Percentiles rank a stretch among this genome's conserved stretches.
phyloP scores from a whole-genome alignment of 2,113 vertebrate genomes.

The Psophia crepitans region DNA sequence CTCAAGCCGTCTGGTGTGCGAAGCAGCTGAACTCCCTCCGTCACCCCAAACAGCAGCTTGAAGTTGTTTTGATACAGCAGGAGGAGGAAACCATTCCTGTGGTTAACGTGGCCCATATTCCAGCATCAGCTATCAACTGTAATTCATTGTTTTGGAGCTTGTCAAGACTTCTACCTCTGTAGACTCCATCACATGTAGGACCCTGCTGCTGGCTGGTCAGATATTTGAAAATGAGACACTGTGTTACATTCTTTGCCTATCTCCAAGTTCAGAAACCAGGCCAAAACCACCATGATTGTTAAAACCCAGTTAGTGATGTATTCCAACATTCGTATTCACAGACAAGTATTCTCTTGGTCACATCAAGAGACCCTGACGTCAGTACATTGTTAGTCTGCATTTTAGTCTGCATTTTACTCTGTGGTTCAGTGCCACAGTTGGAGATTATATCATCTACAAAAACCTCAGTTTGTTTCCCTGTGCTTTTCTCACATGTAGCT shows the following conservation, averaged over 20 bases:
- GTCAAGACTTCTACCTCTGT: background rate
- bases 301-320: conserved; percentile 1
- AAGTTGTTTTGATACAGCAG: background rate
- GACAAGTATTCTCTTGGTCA: background rate
- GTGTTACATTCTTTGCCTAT: background rate
- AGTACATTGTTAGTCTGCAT: background rate
- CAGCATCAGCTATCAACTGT: background rate
- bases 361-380: background rate
- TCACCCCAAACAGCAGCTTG: background rate
- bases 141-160: background rate
- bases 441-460: background rate
- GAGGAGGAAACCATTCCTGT: background rate
- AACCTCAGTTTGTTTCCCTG: background rate
- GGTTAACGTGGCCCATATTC: background rate
- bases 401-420: background rate
- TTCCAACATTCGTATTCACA: background rate
- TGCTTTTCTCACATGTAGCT: background rate
- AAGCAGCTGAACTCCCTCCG: background rate
- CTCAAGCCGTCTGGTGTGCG: background rate
- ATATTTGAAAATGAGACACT: background rate
- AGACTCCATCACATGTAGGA: background rate
- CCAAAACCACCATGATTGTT: background rate
- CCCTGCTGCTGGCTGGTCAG: background rate
- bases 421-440: background rate
- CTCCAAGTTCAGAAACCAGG: background rate